phyloP scores from a whole-genome alignment of 2,888 invertebrate genomes.

The Mythimna vitellina region DNA sequence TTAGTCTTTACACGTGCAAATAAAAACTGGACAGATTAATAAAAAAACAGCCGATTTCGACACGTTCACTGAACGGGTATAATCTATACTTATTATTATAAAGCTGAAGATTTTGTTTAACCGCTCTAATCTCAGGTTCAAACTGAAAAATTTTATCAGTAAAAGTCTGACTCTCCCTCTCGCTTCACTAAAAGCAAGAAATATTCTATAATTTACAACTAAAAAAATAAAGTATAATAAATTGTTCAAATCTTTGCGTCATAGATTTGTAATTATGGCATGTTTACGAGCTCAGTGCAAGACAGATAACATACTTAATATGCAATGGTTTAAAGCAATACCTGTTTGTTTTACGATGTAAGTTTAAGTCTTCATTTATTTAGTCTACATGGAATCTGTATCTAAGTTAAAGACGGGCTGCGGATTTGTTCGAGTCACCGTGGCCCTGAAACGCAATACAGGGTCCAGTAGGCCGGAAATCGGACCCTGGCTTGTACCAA shows the following conservation, averaged over 20 bases:
- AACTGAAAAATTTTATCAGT: background rate
- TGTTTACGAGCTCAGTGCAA: slow-evolving; percentile 17
- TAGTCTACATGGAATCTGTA: background rate
- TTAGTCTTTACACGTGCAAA: slow-evolving; percentile 17
- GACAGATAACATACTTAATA: slow-evolving; percentile 30
- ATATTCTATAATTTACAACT: too few relatives aligned
- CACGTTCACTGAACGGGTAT: slow-evolving; percentile 2
- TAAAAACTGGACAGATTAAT: slow-evolving; percentile 7
- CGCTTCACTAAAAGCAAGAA: too few relatives aligned
- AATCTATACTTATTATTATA: background rate
- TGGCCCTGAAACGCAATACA: too few relatives aligned
- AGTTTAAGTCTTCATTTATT: background rate
- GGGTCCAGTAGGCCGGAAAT: too few relatives aligned
- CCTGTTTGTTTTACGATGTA: background rate
- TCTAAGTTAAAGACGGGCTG: too few relatives aligned
- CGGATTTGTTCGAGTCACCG: too few relatives aligned
- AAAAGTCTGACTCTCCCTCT: too few relatives aligned
- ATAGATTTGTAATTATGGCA: background rate
- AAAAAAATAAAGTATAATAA: background rate
- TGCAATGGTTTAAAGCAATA: slow-evolving; percentile 8
- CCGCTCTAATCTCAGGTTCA: too few relatives aligned
- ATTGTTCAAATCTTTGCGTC: background rate
- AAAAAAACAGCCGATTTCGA: background rate
- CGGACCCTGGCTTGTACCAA: too few relatives aligned
- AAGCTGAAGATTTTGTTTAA: too few relatives aligned